Base-by-base conservation (phyloP, 2,888 invertebrate species). In the Ornithoptera alexandrae region DNA sequence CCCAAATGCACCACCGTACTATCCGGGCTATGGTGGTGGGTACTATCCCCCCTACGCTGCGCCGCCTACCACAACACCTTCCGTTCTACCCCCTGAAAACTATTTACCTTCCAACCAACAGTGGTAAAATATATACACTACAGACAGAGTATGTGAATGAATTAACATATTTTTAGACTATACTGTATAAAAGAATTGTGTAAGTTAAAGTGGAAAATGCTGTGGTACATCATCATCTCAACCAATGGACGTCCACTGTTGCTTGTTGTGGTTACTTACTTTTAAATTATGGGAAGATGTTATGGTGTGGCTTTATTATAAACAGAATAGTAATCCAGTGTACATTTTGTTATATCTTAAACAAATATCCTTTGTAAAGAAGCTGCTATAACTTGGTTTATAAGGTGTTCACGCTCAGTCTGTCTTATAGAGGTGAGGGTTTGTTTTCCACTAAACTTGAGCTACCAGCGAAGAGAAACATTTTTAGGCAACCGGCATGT, bases 1-100 rank as follows among this genome's bases (percentile, higher is more conserved):
- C 74, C 85, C 89, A 7, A 90, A 88, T 76, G 87, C 93, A 50
- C 87, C 93, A 57, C 87, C 93, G 57, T 94, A 93, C 78, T 94
- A 94, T 83, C 93, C 92, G 30, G 93, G 92, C 62, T 94, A 94
- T 81, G 91, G 92, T 18, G 88, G 89, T 74, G 84, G 92, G 66
- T 82, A 90, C 70, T 93, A 94, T 77, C 93, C 93, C 80, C 89
- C 93, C 12, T 82, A 85, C 71, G 88, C 82, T 73, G 86, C 87
- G 67, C 85, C 88, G 62, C 76, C 81, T 61, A 74, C 81, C 59
- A 76, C 78, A 56, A 78, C 83, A 8, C 77, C 82, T 42, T 70
- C 74, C n/a, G 70, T 62, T 50, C 61, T 73, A 20, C 75, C 83
- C 68, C 83, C 86, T 0, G 87, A 88, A 36, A 78, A 81, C 67